Conservation (phyloP, 2,888 invertebrate genomes). For the Cephus nigrinus region DNA sequence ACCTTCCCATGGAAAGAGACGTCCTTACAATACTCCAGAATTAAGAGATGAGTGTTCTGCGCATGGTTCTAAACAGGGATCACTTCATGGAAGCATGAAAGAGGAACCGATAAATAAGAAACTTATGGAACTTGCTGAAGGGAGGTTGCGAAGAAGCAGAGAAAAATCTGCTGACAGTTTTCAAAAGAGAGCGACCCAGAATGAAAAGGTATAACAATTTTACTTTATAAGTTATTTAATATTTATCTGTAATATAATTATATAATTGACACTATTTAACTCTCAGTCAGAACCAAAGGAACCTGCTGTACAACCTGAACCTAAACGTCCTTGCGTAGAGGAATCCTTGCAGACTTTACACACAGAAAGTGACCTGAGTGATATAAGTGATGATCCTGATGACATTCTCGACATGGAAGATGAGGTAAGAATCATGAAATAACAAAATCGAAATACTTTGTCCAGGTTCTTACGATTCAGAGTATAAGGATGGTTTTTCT, state of each 20-base stretch:
- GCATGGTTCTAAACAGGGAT: constrained; percentile 55
- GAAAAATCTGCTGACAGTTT: constrained; percentile 59
- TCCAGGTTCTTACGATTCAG: background rate
- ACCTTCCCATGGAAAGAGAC: constrained; percentile 49
- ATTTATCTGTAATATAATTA: background rate
- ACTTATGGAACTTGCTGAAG: constrained; percentile 61
- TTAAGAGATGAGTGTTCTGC: constrained; percentile 52
- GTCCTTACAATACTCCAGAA: constrained; percentile 55
- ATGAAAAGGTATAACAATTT: constrained; percentile 23
- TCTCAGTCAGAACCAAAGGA: constrained; percentile 66
- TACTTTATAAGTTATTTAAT: background rate
- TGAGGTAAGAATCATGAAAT: constrained; percentile 38
- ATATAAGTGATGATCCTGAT: constrained; percentile 90
- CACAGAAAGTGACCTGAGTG: constrained; percentile 81
- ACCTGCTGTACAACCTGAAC: constrained; percentile 45
- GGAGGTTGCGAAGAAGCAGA: constrained; percentile 55
- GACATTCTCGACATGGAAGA: constrained; percentile 87
- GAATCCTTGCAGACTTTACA: constrained; percentile 67
- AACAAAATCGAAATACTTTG: background rate
- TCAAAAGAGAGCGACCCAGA: constrained; percentile 49
- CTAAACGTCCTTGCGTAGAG: constrained; percentile 61
- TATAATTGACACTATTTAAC: background rate
- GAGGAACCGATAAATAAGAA: constrained; percentile 64
- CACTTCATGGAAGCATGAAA: constrained; percentile 61
- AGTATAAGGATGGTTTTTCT: background rate